Evolutionary conservation across 2,888 invertebrate species (phyloP).

Genomic region (Pyrocoelia pectoralis): DNA sequence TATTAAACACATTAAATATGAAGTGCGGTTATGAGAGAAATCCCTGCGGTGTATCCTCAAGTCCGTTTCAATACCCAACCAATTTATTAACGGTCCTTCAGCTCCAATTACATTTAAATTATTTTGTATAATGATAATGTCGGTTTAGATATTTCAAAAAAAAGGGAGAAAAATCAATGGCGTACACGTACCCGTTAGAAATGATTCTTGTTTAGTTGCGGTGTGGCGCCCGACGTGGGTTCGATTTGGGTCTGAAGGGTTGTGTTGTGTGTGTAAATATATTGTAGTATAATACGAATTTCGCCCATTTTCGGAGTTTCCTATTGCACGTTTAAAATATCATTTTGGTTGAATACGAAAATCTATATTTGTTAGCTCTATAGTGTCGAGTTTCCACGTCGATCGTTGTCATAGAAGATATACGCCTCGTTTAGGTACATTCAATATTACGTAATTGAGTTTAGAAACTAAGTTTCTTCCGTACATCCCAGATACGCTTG

Average conservation of each 20-base stretch:
- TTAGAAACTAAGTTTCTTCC: constrained; percentile 39
- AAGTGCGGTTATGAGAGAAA: not conserved
- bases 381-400: too few species aligned
- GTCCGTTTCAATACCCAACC: not conserved
- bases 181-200: too few species aligned
- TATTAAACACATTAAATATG: constrained; percentile 11
- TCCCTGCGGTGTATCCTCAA: constrained; percentile 8
- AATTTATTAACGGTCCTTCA: constrained; percentile 2
- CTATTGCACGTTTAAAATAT: too few species aligned
- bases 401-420: constrained; percentile 20
- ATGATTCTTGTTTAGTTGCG: too few species aligned
- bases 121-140: not conserved
- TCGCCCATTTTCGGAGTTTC: too few species aligned
- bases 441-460: constrained; percentile 42
- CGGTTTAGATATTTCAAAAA: not conserved
- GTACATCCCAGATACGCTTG: constrained; percentile 20
- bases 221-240: too few species aligned
- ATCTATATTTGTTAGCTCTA: too few species aligned
- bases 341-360: too few species aligned
- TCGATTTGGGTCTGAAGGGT: too few species aligned
- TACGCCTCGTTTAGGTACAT: constrained; percentile 39
- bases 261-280: too few species aligned
- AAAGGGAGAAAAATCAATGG: too few species aligned
- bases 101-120: not conserved
- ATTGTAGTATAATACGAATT: too few species aligned